Evolutionary conservation across 2,113 vertebrate species (phyloP).

Genomic region (Pheucticus melanocephalus): DNA sequence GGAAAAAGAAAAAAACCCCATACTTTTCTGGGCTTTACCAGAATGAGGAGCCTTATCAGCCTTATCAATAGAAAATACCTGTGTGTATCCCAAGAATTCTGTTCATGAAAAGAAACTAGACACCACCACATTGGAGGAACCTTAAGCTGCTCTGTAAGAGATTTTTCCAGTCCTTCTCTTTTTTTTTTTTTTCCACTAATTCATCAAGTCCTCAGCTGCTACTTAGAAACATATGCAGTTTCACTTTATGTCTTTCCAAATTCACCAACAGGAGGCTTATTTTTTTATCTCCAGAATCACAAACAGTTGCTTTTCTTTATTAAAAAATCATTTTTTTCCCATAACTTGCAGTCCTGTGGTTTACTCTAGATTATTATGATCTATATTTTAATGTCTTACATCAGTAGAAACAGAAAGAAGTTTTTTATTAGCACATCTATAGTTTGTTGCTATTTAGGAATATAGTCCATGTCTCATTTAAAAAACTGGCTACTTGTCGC

Average conservation of each 20-base stretch:
- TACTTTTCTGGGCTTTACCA: neutral
- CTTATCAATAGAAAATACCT: neutral
- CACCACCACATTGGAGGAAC: accelerated
- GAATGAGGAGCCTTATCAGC: neutral
- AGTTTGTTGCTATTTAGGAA: neutral
- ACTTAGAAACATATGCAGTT: neutral
- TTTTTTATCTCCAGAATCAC: neutral
- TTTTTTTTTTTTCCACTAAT: neutral
- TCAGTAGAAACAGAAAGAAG: neutral
- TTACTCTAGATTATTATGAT: neutral
- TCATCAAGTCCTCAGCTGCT: neutral
- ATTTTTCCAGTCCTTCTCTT: neutral
- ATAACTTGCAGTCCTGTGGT: neutral
- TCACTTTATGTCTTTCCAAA: neutral
- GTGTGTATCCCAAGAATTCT: neutral
- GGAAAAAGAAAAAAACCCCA: neutral
- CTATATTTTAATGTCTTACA: neutral
- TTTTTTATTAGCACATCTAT: neutral
- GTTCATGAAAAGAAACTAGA: neutral
- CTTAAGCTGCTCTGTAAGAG: neutral
- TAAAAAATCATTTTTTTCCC: neutral
- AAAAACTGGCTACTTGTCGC: neutral
- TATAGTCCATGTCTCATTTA: neutral
- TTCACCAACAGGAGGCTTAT: neutral
- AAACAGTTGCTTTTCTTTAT: neutral